phyloP scores from a whole-genome alignment of 2,113 vertebrate species.

The Peucedramus taeniatus region DNA sequence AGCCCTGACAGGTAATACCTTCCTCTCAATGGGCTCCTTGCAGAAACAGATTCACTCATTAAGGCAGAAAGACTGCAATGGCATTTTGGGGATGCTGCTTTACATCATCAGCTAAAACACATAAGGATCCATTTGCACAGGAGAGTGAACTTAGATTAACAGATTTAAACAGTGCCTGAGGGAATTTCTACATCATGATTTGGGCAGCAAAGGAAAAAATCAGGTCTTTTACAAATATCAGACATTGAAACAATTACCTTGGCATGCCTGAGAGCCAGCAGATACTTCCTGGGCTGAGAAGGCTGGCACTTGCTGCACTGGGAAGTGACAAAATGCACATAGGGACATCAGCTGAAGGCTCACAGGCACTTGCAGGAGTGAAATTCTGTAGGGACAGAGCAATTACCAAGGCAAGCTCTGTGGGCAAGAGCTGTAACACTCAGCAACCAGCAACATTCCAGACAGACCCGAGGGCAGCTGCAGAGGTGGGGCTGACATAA shows the following conservation, averaged over 20 bases:
- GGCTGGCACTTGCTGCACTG: background rate
- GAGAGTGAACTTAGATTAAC: background rate
- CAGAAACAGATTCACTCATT: background rate
- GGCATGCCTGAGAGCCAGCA: background rate
- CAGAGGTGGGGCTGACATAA: background rate
- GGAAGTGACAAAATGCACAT: background rate
- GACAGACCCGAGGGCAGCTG: fast-evolving
- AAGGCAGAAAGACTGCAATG: conserved; percentile 6
- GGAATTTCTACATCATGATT: background rate
- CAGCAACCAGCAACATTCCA: background rate
- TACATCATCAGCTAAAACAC: conserved; percentile 46
- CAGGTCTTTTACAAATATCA: background rate
- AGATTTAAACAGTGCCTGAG: background rate
- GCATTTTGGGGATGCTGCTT: background rate
- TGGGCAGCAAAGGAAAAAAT: background rate
- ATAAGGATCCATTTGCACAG: background rate
- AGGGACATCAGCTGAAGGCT: background rate
- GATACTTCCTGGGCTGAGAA: background rate
- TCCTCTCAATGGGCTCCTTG: background rate
- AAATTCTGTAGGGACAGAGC: background rate
- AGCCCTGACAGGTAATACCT: background rate
- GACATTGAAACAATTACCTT: background rate
- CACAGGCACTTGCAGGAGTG: background rate
- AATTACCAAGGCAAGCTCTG: fast-evolving
- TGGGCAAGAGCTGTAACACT: background rate